Conservation (phyloP, 2,888 invertebrate species). For the Ochlodes sylvanus region DNA sequence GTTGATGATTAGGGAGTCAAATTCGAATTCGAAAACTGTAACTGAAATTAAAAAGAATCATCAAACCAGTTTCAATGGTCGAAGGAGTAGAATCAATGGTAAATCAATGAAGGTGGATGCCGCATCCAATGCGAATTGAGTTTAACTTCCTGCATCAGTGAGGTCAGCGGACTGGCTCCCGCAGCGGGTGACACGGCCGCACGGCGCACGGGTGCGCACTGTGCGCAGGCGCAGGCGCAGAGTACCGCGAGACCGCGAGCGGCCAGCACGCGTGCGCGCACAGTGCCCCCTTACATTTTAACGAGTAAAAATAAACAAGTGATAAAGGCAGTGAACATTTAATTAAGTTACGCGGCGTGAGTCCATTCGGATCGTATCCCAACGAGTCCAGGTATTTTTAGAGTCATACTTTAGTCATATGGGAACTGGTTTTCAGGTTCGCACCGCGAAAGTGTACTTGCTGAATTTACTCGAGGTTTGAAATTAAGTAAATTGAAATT, state of each 20-base stretch:
- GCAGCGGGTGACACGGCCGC: conserved; percentile 40
- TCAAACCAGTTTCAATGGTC: no score
- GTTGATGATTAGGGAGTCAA: no score
- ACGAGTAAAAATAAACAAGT: conserved; percentile 51
- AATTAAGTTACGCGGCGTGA: conserved; percentile 56
- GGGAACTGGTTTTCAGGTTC: conserved; percentile 66
- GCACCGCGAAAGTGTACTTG: conserved; percentile 61
- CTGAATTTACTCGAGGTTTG: conserved; percentile 27
- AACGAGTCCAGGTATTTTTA: conserved; percentile 71
- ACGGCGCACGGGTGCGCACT: conserved; percentile 42
- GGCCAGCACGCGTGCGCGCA: conserved; percentile 55
- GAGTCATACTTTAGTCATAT: conserved; percentile 44
- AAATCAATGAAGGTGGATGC: conserved; percentile 38
- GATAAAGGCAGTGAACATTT: conserved; percentile 55
- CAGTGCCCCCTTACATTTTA: conserved; percentile 46
- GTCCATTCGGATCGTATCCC: conserved; percentile 48
- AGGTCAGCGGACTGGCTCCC: conserved; percentile 60
- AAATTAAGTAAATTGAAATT: conserved; percentile 19
- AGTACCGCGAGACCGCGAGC: conserved; percentile 44
- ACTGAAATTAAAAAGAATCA: no score
- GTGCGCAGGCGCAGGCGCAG: conserved; percentile 38
- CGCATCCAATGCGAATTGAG: conserved; percentile 51
- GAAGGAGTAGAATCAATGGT: not conserved
- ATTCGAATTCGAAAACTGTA: no score
- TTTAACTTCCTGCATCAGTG: conserved; percentile 63